Evolutionary conservation across 2,888 invertebrate genomes (phyloP).

Genomic region (Exocentrus adspersus): DNA sequence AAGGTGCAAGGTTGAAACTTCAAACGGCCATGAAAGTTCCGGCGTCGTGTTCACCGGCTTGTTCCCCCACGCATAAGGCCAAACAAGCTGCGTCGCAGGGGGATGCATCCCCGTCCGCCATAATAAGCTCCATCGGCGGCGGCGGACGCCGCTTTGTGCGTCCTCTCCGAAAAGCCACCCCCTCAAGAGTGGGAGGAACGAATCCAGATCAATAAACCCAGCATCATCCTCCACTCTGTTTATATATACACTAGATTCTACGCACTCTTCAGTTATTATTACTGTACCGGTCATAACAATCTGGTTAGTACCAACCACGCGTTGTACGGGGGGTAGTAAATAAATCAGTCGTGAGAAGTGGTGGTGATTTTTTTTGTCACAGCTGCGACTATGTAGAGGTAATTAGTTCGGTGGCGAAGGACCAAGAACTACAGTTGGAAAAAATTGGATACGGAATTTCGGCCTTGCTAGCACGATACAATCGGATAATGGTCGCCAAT

Average conservation of each 20-base stretch:
- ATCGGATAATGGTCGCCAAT: slow-evolving; percentile 33
- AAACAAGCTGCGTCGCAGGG: no score
- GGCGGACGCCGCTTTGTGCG: slow-evolving; percentile 22
- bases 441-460: not conserved
- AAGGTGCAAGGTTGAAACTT: not conserved
- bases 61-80: not conserved
- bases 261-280: slow-evolving; percentile 1
- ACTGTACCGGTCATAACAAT: not conserved
- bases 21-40: not conserved
- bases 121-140: slow-evolving; percentile 40
- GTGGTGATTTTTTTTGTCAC: no score
- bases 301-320: not conserved
- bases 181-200: slow-evolving; percentile 6
- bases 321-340: not conserved
- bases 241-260: slow-evolving; percentile 8
- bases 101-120: slow-evolving; percentile 2
- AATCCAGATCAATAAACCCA: slow-evolving; percentile 25
- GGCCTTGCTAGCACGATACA: not conserved
- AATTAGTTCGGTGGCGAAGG: no score
- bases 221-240: slow-evolving; percentile 19
- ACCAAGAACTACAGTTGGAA: no score
- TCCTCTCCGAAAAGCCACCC: slow-evolving; percentile 20
- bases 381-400: no score
- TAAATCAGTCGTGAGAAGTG: not conserved
- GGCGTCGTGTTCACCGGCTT: not conserved